phyloP scores from a whole-genome alignment of 1,140 invertebrate genomes.

The Chionoecetes opilio region DNA sequence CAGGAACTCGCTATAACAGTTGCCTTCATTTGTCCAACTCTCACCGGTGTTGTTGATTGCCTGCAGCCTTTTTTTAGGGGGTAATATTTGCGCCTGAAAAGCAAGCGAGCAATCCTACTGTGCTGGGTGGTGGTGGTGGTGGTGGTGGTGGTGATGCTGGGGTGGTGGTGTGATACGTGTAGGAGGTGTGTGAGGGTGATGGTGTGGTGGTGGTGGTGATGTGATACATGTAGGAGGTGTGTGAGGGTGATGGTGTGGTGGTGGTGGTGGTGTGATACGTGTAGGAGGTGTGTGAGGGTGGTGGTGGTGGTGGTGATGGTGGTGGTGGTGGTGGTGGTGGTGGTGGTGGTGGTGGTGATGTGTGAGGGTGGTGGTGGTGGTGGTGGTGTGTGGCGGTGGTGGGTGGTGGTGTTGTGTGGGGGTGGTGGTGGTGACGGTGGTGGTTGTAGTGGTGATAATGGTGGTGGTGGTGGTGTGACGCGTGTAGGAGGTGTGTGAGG shows the following conservation, averaged over 20 bases:
- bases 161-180: neutral
- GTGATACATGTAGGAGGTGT: too few relatives aligned
- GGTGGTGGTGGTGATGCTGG: too few relatives aligned
- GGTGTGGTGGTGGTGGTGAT: neutral
- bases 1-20: neutral
- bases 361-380: too few relatives aligned
- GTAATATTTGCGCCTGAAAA: neutral
- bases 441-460: neutral
- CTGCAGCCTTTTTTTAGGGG: neutral
- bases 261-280: too few relatives aligned
- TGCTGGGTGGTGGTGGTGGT: neutral
- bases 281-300: too few relatives aligned
- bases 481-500: too few relatives aligned
- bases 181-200: neutral
- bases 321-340: neutral
- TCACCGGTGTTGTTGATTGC: neutral
- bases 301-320: too few relatives aligned
- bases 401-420: too few relatives aligned
- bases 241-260: too few relatives aligned
- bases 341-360: too few relatives aligned
- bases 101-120: neutral
- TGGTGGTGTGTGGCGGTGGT: neutral
- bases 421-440: constrained; percentile 9
- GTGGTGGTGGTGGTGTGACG: neutral
- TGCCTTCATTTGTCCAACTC: neutral